Conservation (phyloP, 2,797 vertebrate species). For the Melanogrammus aeglefinus region DNA sequence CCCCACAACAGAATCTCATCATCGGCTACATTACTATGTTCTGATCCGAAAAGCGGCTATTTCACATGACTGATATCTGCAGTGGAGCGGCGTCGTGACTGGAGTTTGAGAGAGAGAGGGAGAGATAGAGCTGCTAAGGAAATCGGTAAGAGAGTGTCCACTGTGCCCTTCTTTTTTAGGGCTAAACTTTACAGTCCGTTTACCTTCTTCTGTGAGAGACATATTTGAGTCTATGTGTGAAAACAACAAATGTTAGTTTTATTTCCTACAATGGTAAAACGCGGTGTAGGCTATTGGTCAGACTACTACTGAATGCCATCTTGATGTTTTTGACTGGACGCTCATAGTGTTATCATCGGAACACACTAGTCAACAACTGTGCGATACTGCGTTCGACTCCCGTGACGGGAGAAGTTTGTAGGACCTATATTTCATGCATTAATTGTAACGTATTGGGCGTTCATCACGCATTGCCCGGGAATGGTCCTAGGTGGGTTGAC, state of each 20-base stretch:
- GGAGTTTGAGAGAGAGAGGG: conserved; percentile 46
- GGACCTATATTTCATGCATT: background rate
- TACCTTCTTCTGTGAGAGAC: background rate
- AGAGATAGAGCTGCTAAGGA: background rate
- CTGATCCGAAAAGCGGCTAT: background rate
- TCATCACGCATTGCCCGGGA: background rate
- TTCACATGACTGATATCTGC: conserved; percentile 41
- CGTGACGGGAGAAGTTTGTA: background rate
- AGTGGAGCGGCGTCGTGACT: conserved; percentile 64
- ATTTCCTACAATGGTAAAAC: background rate
- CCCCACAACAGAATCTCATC: background rate
- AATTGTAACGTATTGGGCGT: background rate
- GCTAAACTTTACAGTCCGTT: conserved; percentile 48
- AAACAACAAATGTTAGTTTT: too few relatives aligned
- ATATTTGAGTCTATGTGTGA: background rate
- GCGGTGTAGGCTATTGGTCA: background rate
- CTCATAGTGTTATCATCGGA: too few relatives aligned
- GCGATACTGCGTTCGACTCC: background rate
- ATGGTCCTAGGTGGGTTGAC: background rate
- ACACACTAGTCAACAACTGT: too few relatives aligned
- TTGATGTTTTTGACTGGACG: too few relatives aligned
- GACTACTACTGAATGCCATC: too few relatives aligned
- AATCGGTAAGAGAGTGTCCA: background rate
- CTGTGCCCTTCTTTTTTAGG: background rate
- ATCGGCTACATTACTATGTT: too few relatives aligned